Percentiles rank a stretch among this genome's conserved stretches.
phyloP scores from a whole-genome alignment of 2,797 vertebrate species.

The Argentina silus region DNA sequence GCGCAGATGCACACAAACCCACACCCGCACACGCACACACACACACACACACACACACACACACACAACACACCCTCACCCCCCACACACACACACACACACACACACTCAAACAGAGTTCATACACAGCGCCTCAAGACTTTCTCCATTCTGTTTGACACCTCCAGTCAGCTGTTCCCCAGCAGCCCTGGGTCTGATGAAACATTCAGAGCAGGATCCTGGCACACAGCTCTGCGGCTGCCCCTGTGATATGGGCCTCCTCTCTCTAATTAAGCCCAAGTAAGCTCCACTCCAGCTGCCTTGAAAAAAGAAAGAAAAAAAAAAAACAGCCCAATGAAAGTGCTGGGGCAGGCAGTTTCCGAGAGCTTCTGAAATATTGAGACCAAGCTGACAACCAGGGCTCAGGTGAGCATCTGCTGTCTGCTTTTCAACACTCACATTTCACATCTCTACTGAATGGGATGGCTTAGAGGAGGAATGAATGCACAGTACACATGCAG shows the following conservation, averaged over 20 bases:
- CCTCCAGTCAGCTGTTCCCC: conserved; percentile 68
- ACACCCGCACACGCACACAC: neutral
- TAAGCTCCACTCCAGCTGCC: conserved; percentile 64
- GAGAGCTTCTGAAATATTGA: conserved; percentile 72
- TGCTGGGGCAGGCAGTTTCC: conserved; percentile 43
- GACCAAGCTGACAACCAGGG: conserved; percentile 54
- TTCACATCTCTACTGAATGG: neutral
- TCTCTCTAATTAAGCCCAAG: conserved; percentile 78
- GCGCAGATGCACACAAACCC: conserved; percentile 3
- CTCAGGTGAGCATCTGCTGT: conserved; percentile 67
- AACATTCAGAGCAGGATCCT: conserved; percentile 84
- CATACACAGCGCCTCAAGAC: conserved; percentile 39
- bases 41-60: conserved; percentile 12
- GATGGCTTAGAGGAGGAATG: no score
- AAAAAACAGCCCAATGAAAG: conserved; percentile 37
- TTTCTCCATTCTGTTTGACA: conserved; percentile 84
- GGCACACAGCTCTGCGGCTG: conserved; percentile 37
- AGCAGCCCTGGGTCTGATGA: conserved; percentile 75
- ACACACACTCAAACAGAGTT: conserved; percentile 3
- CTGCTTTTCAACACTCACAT: conserved; percentile 49
- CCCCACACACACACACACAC: conserved; percentile 8
- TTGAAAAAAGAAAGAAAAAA: conserved; percentile 57
- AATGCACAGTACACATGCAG: neutral
- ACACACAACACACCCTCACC: neutral
- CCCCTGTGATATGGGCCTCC: conserved; percentile 75